Evolutionary conservation across 2,113 vertebrate species (phyloP), one percentile per base, ranked within the genome.

Genomic region (Barbus barbus): DNA sequence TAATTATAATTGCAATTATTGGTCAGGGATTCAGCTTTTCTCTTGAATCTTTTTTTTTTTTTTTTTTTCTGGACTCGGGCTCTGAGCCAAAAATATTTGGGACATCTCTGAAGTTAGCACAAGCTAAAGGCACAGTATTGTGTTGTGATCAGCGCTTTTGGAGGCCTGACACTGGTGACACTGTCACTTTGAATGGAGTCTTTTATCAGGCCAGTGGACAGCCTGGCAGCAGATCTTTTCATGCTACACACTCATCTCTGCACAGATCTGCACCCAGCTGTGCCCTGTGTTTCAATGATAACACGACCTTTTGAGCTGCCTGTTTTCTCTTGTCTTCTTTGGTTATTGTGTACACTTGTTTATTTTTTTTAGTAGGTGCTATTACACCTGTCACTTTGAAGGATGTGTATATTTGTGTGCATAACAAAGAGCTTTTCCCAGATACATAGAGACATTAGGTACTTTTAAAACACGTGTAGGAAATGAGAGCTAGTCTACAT

Each of bases 171-270:
- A 84, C 77, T 36, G 67, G 36, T 75, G 84, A 85, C 78, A 51
- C 77, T 65, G 69, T 67, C 69, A 65, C 13, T 26, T 31, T 80
- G 78, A 81, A 85, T 81, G 24, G 91, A 89, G 86, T 83, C 80
- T 86, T 85, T 90, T 91, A 88, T 85, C 77, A 51, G 26, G 44
- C 67, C 36, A 36, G 9, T 78, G 53, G 53, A 60, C 6, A 41
- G 53, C 22, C 75, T 60, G 22, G 33, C 53, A 58, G 13, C 51
- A 60, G 38, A 9, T 78, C 75, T 60, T 78, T 18, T 56, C 26
- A 60, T 78, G 33, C 53, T 77, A 51, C 58, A 36, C 36, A 14
- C 77, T 80, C 78, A 76, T 72, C 69, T 72, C n/a, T 24, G 20
- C 48, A 53, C 78, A 76, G 44, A 36, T 72, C n/a, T 24, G 20